These are phyloP conservation scores for Chaitophorus viminalis DNA, from an alignment of 2,888 invertebrate species.

Conservation along the genomic window DNA sequence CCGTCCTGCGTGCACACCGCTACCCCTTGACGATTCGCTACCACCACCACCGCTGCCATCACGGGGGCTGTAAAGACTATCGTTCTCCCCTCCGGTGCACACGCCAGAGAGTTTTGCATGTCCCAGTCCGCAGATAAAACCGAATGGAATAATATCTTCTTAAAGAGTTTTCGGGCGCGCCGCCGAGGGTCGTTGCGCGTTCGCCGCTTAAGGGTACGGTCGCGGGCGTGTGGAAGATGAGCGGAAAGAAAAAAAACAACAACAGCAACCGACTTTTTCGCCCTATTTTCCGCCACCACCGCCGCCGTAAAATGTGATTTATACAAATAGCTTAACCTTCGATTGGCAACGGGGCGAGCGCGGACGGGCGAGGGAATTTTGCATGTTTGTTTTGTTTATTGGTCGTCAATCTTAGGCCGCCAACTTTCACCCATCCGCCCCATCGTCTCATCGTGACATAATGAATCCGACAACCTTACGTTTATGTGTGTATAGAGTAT, in stretches of 20 bases:
- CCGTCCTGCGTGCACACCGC: no score
- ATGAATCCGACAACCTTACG: slow-evolving; percentile 56
- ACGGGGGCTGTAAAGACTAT: slow-evolving; percentile 52
- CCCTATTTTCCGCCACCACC: slow-evolving; percentile 34
- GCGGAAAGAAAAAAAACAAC: not conserved
- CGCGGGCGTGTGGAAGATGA: not conserved
- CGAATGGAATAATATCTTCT: slow-evolving; percentile 54
- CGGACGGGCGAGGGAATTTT: slow-evolving; percentile 33
- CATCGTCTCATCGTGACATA: slow-evolving; percentile 13
- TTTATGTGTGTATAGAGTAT: not conserved
- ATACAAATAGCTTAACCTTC: slow-evolving; percentile 62
- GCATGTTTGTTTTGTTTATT: slow-evolving; percentile 56
- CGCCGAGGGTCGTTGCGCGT: slow-evolving; percentile 61
- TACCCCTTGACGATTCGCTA: not conserved
- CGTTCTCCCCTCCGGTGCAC: slow-evolving; percentile 24
- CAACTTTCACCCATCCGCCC: slow-evolving; percentile 2
- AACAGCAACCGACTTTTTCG: slow-evolving; percentile 48
- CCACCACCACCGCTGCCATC: not conserved
- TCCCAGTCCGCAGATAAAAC: slow-evolving; percentile 62
- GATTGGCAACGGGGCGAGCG: slow-evolving; percentile 37
- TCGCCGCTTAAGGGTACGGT: slow-evolving; percentile 47
- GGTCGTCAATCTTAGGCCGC: slow-evolving; percentile 60
- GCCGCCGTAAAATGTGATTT: slow-evolving; percentile 58
- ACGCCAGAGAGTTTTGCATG: slow-evolving; percentile 59
- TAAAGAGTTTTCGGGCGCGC: slow-evolving; percentile 54